A percentile compares a stretch with the other conserved stretches of the same genome.
Conservation (phyloP, 2,113 vertebrate species). For the Lophius piscatorius region DNA sequence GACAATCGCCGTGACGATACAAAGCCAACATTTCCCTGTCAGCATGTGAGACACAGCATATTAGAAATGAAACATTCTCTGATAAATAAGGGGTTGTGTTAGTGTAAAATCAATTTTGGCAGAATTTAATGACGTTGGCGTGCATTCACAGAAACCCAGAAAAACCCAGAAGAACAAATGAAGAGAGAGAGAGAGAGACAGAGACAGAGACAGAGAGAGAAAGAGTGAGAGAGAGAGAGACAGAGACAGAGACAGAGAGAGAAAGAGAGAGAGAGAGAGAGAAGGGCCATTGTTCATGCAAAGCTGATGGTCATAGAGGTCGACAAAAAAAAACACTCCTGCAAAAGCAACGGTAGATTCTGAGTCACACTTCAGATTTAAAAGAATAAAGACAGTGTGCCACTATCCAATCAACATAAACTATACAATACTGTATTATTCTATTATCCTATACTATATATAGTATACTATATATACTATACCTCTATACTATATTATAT, state of each 20-base stretch:
- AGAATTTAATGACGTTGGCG: constrained; percentile 47
- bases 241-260: constrained; percentile 19
- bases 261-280: constrained; percentile 23
- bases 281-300: constrained; percentile 58
- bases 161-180: constrained; percentile 28
- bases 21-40: too few relatives aligned
- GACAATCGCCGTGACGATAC: constrained; percentile 18
- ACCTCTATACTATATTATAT: too few relatives aligned
- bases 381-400: too few relatives aligned
- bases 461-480: too few relatives aligned
- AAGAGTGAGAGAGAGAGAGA: constrained; percentile 15
- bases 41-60: too few relatives aligned
- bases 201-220: constrained; percentile 28
- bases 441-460: too few relatives aligned
- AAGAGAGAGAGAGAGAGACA: constrained; percentile 6
- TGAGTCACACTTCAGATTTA: too few relatives aligned
- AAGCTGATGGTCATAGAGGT: constrained; percentile 68
- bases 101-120: constrained; percentile 49
- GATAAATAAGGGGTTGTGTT: constrained; percentile 35
- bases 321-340: too few relatives aligned
- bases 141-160: constrained; percentile 18
- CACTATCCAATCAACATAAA: too few relatives aligned
- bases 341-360: too few relatives aligned
- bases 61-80: constrained; percentile 37
- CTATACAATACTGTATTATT: too few relatives aligned